phyloP scores from a whole-genome alignment of 1,140 invertebrate species.

The Eubasilissa regina region DNA sequence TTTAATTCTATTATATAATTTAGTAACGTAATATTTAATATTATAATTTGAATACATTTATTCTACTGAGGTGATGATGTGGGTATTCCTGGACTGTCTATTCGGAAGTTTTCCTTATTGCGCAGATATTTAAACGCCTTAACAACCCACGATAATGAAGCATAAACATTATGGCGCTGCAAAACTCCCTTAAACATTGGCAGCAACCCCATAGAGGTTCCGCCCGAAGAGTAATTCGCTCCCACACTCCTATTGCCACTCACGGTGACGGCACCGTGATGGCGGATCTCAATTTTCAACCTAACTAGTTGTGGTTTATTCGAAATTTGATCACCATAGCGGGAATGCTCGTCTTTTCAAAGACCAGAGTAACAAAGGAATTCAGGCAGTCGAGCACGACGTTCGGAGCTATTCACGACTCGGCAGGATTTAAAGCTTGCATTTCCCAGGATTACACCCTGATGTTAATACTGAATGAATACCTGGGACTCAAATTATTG shows the following conservation, averaged over 20 bases:
- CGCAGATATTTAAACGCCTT: no score
- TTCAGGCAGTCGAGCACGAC: slow-evolving; percentile 18
- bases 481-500: slow-evolving; percentile 4
- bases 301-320: slow-evolving; percentile 51
- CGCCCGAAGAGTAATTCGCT: slow-evolving; percentile 25
- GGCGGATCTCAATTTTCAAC: slow-evolving; percentile 52
- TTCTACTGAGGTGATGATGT: no score
- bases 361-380: slow-evolving; percentile 42
- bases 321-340: slow-evolving; percentile 47
- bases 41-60: no score
- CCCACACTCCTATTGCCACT: background rate
- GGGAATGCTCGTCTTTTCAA: slow-evolving; percentile 43
- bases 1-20: no score
- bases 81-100: no score
- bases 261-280: slow-evolving; percentile 1
- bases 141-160: no score
- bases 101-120: no score
- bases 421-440: slow-evolving; percentile 32
- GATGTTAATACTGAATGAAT: slow-evolving; percentile 1
- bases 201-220: background rate
- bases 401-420: background rate
- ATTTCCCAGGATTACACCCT: slow-evolving; percentile 14
- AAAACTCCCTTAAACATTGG: background rate
- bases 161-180: background rate
- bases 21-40: no score